A percentile compares a stretch with the other conserved stretches of the same genome.
Evolutionary conservation across 1,140 invertebrate genomes (phyloP).

Genomic region (Pachypsylla venusta): DNA sequence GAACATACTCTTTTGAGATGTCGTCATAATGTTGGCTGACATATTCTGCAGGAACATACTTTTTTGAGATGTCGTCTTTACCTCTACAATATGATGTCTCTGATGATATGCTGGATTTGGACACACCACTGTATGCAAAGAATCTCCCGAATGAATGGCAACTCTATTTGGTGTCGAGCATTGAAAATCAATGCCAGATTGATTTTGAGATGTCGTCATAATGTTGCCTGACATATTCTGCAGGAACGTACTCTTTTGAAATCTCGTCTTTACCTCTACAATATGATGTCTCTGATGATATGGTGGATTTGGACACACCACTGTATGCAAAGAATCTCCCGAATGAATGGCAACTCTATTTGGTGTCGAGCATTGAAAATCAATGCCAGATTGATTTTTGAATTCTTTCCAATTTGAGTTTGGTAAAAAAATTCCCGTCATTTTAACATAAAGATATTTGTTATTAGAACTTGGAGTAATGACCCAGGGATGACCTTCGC

Average conservation of each 20-base stretch:
- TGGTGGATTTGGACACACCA: conserved; percentile 51
- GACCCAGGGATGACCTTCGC: conserved; percentile 59
- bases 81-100: conserved; percentile 38
- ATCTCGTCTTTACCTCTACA: conserved; percentile 33
- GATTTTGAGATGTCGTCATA: too few species aligned
- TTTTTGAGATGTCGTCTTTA: too few species aligned
- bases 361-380: conserved; percentile 43
- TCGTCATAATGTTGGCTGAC: too few species aligned
- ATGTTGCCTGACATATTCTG: too few species aligned
- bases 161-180: conserved; percentile 55
- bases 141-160: conserved; percentile 49
- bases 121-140: conserved; percentile 49
- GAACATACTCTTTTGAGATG: too few species aligned
- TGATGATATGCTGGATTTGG: conserved; percentile 42
- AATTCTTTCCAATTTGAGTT: conserved; percentile 16
- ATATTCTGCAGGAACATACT: too few species aligned
- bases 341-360: conserved; percentile 58
- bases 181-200: too few species aligned
- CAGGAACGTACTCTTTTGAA: too few species aligned
- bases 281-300: conserved; percentile 38
- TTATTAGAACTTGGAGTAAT: conserved; percentile 49
- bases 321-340: conserved; percentile 41
- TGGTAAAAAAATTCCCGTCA: conserved; percentile 44
- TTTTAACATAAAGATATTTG: conserved; percentile 52
- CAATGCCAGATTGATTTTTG: conserved; percentile 26